phyloP scores from a whole-genome alignment of 2,113 vertebrate species.

The Prochilodus magdalenae region DNA sequence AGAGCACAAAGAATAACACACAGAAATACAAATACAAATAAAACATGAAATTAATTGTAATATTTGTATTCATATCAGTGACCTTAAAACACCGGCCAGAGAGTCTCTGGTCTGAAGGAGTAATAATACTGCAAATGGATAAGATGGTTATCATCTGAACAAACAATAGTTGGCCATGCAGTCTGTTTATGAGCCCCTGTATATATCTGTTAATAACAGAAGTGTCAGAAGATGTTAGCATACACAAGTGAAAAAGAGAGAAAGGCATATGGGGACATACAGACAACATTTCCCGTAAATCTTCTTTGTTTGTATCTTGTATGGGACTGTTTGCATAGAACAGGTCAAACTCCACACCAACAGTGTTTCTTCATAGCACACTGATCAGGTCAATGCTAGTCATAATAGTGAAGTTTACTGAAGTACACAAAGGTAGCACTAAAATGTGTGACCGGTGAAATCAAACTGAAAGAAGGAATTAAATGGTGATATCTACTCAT shows the following conservation, averaged over 20 bases:
- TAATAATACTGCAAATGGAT: background rate
- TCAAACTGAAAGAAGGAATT: too few species aligned
- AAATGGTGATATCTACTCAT: too few species aligned
- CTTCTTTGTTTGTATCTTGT: background rate
- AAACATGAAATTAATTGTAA: background rate
- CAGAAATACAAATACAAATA: background rate
- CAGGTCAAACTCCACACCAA: constrained; percentile 26
- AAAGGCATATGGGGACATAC: background rate
- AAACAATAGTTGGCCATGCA: background rate
- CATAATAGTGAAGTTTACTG: background rate
- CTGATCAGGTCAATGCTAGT: background rate
- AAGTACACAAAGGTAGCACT: background rate
- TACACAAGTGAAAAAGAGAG: background rate
- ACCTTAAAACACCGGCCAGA: background rate
- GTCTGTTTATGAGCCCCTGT: too few species aligned
- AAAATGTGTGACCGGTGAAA: too few species aligned
- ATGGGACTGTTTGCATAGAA: constrained; percentile 12
- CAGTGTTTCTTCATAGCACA: background rate
- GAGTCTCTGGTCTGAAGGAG: background rate
- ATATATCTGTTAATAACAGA: too few species aligned
- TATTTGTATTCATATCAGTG: background rate
- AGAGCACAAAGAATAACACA: background rate
- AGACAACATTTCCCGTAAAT: constrained; percentile 13
- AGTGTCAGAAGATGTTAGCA: background rate
- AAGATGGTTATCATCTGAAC: background rate